Base-by-base conservation (phyloP, 2,113 vertebrate species). In the Crypturellus undulatus region DNA sequence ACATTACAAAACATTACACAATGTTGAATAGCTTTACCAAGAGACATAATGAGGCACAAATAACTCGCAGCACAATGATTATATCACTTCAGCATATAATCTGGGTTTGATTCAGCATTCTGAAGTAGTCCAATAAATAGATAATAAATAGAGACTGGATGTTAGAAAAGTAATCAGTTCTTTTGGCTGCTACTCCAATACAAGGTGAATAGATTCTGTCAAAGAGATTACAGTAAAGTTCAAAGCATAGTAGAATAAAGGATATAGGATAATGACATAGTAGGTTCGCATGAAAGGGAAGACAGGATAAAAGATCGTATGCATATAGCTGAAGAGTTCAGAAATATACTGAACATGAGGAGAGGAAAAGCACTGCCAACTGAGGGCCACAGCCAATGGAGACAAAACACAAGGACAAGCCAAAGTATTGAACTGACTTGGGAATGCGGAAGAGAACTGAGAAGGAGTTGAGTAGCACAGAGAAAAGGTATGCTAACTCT, bases 131-230 rank as follows among this genome's bases (percentile, higher is more conserved):
- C 28, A 89, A 58, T 21, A 79, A 63, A 67, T 2, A 72, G 32
- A 21, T n/a, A 59, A 51, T 5, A 28, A 16, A 70, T 14, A 36
- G 6, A n/a, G 0, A 11, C 3, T 6, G 4, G 1, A n/a, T 22
- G 15, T 38, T 63, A 77, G 58, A 54, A 21, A 3, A 58, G n/a
- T 0, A 0, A 83, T 9, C 24, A 60, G 14, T n/a, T 73, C 24
- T 64, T 83, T 36, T 40, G 26, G 24, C 77, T 52, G 67, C 24
- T 76, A 26, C 20, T 78, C 69, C 54, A 78, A 36, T 12, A n/a
- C 34, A 51, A 20, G 36, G 9, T 65, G 17, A 10, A 36, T 62
- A 75, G 24, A 5, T 59, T 54, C 72, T 32, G 3, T 4, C 2
- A 1, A 45, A 51, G 32, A 79, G 8, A 34, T 14, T 42, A 45